Percentiles rank a stretch among this genome's conserved stretches.
These are phyloP conservation scores for Oscheius sp. DNA, from an alignment of 1,140 invertebrate species.

Conservation along the genomic window DNA sequence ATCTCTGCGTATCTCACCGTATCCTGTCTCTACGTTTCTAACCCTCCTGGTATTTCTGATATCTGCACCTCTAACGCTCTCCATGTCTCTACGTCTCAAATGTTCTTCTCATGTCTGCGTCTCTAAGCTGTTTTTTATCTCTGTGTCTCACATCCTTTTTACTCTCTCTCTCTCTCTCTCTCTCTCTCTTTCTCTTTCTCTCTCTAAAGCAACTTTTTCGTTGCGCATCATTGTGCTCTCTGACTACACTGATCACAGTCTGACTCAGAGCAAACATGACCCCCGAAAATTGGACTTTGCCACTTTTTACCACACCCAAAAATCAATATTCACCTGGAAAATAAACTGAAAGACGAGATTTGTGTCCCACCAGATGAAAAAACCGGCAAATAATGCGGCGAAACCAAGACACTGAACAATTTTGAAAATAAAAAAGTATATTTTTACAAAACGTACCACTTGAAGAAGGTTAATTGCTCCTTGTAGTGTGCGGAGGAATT, in stretches of 20 bases:
- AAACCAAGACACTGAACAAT: slow-evolving; percentile 15
- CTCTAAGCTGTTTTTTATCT: background rate
- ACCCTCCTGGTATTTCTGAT: too few relatives aligned
- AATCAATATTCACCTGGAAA: background rate
- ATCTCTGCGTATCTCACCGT: too few relatives aligned
- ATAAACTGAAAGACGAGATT: slow-evolving; percentile 27
- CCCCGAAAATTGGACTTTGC: background rate
- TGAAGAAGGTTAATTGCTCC: slow-evolving; percentile 25
- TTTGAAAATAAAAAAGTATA: background rate
- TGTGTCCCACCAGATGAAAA: slow-evolving; percentile 26
- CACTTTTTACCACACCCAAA: background rate
- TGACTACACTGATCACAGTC: background rate
- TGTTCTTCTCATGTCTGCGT: too few relatives aligned
- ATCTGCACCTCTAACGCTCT: too few relatives aligned
- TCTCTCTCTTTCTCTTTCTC: too few relatives aligned
- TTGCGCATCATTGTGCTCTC: background rate
- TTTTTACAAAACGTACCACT: background rate
- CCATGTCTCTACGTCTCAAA: too few relatives aligned
- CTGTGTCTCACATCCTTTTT: background rate
- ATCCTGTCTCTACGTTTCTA: too few relatives aligned
- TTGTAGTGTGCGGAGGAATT: slow-evolving; percentile 19
- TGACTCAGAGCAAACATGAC: background rate
- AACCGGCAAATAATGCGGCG: slow-evolving; percentile 24
- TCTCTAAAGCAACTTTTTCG: too few relatives aligned
- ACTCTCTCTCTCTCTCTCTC: too few relatives aligned